A percentile compares a stretch with the other conserved stretches of the same genome.
Evolutionary conservation across 2,888 invertebrate species (phyloP).

Genomic region (Sphaeridia pumilis): DNA sequence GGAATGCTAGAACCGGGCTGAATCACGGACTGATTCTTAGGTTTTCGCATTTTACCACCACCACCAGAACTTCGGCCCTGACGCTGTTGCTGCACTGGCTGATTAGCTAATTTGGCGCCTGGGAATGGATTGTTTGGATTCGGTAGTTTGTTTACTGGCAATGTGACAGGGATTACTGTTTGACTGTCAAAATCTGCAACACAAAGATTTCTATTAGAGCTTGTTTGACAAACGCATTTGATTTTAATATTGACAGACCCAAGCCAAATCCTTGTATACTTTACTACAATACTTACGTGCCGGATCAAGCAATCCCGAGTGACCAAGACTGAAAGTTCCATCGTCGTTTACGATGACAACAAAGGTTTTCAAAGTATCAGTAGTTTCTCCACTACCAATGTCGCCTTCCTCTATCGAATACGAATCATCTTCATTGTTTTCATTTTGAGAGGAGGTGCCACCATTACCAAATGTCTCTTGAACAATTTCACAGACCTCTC

Average conservation of each 20-base stretch:
- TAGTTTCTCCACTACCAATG: not conserved
- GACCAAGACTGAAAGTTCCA: conserved; percentile 70
- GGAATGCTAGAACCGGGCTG: too few relatives aligned
- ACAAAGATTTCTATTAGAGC: too few relatives aligned
- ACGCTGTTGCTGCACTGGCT: too few relatives aligned
- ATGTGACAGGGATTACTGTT: conserved; percentile 23
- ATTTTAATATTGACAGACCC: too few relatives aligned
- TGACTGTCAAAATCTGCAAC: conserved; percentile 16
- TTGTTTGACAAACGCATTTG: too few relatives aligned
- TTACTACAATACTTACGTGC: conserved; percentile 12
- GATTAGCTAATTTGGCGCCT: too few relatives aligned
- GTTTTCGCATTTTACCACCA: too few relatives aligned
- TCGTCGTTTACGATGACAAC: conserved; percentile 75
- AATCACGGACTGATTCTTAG: too few relatives aligned
- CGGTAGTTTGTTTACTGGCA: conserved; percentile 29
- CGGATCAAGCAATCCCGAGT: conserved; percentile 37
- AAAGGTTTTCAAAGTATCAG: conserved; percentile 14
- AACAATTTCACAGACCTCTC: not conserved
- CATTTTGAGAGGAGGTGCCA: not conserved
- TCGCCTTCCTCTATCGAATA: not conserved
- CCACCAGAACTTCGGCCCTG: too few relatives aligned
- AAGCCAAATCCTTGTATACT: too few relatives aligned
- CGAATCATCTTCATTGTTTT: not conserved
- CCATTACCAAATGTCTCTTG: not conserved
- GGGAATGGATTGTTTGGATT: conserved; percentile 27